Evolutionary conservation across 2,113 vertebrate species (phyloP), one percentile per base, ranked within the genome.

Genomic region (Lynx canadensis): DNA sequence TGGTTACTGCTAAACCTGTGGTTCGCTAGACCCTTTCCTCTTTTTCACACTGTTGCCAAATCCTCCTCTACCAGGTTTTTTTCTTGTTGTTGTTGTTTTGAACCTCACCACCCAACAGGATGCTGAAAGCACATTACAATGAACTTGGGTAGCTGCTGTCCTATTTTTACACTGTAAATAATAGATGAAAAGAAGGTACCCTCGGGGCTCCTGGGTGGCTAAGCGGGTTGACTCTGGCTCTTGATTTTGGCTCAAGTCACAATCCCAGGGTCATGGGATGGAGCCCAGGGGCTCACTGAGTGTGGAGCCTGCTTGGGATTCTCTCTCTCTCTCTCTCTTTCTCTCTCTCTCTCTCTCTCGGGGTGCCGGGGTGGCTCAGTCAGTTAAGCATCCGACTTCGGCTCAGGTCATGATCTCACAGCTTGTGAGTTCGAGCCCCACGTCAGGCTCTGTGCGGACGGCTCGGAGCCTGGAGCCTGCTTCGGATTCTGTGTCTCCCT

Each of bases 21-120:
- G 82, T 52, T 91, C 8, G 33, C 55, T 33, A 41, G 89, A 69
- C 60, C 36, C 69, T 83, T 91, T 91, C 88, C 74, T 88, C 87
- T 97, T 97, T 95, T 91, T 88, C 76, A 21, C 7, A 38, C 4
- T 79, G 33, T 16, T 74, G 65, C n/a, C 90, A 73, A 71, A 16
- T 85, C 79, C 79, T 92, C 78, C 36, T 9, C n/a, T 33, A 60
- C 13, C 60, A 76, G 60, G 66, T 57, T 74, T 76, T 68, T 82
- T 86, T 93, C 5, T 41, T 41, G 41, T 41, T 41, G 41, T 41
- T 7, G 66, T 57, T 74, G 45, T 60, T 60, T 89, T 89, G n/a
- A 82, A 88, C 7, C 45, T 21, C 10, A 65, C 36, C 41, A 66
- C 57, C 21, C n/a, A 90, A 45, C 27, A 68, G 45, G 63, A 87